A percentile compares a stretch with the other conserved stretches of the same genome.
Evolutionary conservation across 1,140 invertebrate genomes (phyloP).

Genomic region (Zeugodacus cucurbitae): DNA sequence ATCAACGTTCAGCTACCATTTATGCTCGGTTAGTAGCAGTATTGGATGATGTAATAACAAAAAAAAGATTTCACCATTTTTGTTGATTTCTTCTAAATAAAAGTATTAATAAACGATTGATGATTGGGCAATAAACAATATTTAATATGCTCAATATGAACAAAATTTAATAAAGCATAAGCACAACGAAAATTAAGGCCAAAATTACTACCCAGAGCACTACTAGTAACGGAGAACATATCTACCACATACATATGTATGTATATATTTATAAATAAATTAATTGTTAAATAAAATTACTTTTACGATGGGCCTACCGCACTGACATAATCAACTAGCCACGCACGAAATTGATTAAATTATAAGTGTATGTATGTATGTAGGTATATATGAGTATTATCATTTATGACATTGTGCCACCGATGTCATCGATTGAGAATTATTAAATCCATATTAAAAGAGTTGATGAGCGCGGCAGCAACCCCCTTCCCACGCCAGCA

Average conservation of each 20-base stretch:
- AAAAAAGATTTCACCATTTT: too few relatives aligned
- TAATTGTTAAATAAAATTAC: neutral
- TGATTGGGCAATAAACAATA: neutral
- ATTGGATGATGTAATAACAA: too few relatives aligned
- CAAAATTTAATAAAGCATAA: neutral
- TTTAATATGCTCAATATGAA: neutral
- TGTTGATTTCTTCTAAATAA: neutral
- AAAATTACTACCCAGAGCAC: neutral
- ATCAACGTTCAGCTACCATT: too few relatives aligned
- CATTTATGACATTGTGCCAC: too few relatives aligned
- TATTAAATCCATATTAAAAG: neutral
- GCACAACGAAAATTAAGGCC: too few relatives aligned
- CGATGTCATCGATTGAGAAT: too few relatives aligned
- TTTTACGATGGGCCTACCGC: neutral
- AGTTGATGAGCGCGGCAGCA: neutral
- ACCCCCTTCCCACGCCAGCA: too few relatives aligned
- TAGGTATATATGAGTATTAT: neutral
- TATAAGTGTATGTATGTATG: neutral
- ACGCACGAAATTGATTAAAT: neutral
- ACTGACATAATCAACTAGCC: neutral
- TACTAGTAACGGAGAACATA: neutral
- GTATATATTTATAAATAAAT: neutral
- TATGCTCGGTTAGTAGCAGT: too few relatives aligned
- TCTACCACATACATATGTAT: neutral
- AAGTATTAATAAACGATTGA: neutral